Base-by-base conservation (phyloP, 2,797 vertebrate species). In the Aviceda leuphotes region DNA sequence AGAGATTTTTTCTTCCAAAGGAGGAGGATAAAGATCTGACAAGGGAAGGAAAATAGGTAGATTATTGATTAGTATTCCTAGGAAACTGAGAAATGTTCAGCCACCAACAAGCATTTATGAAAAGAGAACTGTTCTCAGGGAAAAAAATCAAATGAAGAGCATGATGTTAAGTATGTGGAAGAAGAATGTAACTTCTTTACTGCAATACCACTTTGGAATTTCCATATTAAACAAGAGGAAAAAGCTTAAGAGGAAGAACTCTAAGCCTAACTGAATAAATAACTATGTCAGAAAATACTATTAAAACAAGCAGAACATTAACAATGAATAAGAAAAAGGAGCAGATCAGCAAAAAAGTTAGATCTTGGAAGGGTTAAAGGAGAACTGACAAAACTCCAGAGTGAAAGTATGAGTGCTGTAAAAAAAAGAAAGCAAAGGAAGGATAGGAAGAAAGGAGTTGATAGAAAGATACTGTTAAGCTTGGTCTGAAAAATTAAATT, bases 261-360 rank as follows among this genome's bases (percentile, higher is more conserved):
- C 28, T 24, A 80, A 89, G n/a, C 11, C 30, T 83, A 89, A 68
- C 30, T 31, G 58, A 95, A 84, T 74, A 83, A 93, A 71, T 35
- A 14, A 46, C 10, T 41, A 35, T 72, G 49, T 47, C 71, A 93
- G 50, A 83, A 97, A 91, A 89, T 55, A 44, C 35, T 62, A 58
- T 11, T 73, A 80, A 89, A 96, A 92, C 63, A 95, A 93, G 59
- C n/a, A 83, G 39, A 91, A 61, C 30, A 33, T 52, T 59, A 83
- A 46, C n/a, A 59, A 35, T 62, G 5, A 84, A 52, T 54, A 87
- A 87, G 54, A 72, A 94, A 76, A 79, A 82, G 17, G 2, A 92
- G 11, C 6, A 76, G 46, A 31, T 54, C 86, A 72, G 78, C 39
- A 83, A 87, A 94, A 77, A 70, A 41, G 8, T 54, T 87, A 33